These are phyloP conservation scores for Idaea straminata DNA, from an alignment of 2,888 invertebrate genomes.

Conservation along the genomic window DNA sequence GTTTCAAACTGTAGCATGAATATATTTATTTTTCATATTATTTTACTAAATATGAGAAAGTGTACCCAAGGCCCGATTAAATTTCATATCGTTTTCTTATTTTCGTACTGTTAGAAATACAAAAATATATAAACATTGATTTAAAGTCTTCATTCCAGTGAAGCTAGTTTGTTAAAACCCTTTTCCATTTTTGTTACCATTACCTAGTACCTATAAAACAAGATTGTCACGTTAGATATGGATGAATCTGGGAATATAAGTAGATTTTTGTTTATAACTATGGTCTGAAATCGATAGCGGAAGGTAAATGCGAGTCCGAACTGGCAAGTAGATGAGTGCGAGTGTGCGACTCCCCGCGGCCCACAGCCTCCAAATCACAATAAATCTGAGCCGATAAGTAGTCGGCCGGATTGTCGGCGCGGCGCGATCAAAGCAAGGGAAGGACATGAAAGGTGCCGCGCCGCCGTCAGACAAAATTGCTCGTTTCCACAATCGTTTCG, in stretches of 20 bases:
- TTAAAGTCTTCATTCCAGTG: too few species aligned
- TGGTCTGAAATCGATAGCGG: constrained; percentile 31
- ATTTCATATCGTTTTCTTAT: too few species aligned
- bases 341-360: constrained; percentile 51
- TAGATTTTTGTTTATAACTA: too few species aligned
- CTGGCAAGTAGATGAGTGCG: constrained; percentile 43
- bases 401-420: constrained; percentile 75
- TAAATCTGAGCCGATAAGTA: constrained; percentile 80
- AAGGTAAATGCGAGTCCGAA: constrained; percentile 50
- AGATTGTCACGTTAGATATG: too few species aligned
- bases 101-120: too few species aligned
- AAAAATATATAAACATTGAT: too few species aligned
- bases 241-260: too few species aligned
- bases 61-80: too few species aligned
- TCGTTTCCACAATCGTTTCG: constrained; percentile 3
- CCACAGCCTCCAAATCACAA: constrained; percentile 75
- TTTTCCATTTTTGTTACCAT: too few species aligned
- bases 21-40: background rate
- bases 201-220: too few species aligned
- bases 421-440: constrained; percentile 74
- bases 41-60: too few species aligned
- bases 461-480: constrained; percentile 23
- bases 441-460: constrained; percentile 74
- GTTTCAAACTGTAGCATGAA: background rate
- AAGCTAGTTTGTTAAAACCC: too few species aligned